Evolutionary conservation across 2,113 vertebrate species (phyloP), one percentile per base, ranked within the genome.

Genomic region (Otolemur garnettii): DNA sequence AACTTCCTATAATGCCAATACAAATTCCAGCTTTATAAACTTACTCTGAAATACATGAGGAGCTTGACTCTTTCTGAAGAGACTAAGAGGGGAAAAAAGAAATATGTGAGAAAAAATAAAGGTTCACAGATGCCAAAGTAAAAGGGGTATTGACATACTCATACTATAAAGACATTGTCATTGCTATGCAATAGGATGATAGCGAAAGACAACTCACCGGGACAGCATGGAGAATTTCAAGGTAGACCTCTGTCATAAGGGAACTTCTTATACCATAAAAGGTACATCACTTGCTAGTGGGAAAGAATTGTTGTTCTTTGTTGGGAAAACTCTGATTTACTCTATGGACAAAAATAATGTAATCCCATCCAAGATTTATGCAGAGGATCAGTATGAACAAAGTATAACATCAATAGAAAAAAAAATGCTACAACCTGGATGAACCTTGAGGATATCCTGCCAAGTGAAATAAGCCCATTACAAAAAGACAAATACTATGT

Each of bases 271-370:
- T 30, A 11, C 64, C n/a, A 42, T 64, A 50, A 86, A 84, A 81
- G 66, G 6, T 62, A 1, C n/a, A 35, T 35, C 57, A 53, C 42
- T 80, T 69, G 42, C n/a, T 45, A 59, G 17, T 79, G 45, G 59
- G 42, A 80, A 85, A 86, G 35, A 87, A 45, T 74, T 79, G 8
- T 42, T 78, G 28, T 78, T 90, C 72, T 86, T 86, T 81, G 33
- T 21, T 42, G 28, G 28, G 14, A 69, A 91, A 77, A 78, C 22
- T 33, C 59, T 82, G 24, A 85, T n/a, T 82, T 33, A 55, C 21
- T 71, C 68, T 91, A 62, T 35, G 69, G 71, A 38, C 53, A 77
- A 79, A 91, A 92, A 55, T 7, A 14, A 96, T 78, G n/a, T 88
- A 35, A 86, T 90, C n/a, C 35, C 13, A 3, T 50, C 50, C 5